These are phyloP conservation scores for Drosophila oshimai DNA, from an alignment of 1,140 invertebrate genomes.

Conservation along the genomic window DNA sequence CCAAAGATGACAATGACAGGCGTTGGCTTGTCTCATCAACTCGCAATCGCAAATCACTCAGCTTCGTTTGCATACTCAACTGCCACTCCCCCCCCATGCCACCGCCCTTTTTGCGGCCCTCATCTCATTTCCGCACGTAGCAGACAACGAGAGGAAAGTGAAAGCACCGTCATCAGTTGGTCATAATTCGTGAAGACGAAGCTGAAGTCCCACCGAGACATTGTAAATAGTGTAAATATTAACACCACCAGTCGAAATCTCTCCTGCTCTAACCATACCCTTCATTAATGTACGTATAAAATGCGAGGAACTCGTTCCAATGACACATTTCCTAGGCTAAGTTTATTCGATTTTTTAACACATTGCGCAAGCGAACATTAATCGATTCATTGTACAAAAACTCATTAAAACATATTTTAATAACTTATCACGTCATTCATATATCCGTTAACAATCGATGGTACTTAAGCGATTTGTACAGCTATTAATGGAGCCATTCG, in stretches of 20 bases:
- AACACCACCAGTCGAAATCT: not conserved
- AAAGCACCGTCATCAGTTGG: slow-evolving; percentile 56
- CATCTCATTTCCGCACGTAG: slow-evolving; percentile 47
- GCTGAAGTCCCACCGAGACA: slow-evolving; percentile 6
- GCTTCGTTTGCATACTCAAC: slow-evolving; percentile 28
- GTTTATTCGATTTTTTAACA: slow-evolving; percentile 39
- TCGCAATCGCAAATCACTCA: slow-evolving; percentile 31
- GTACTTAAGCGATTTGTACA: slow-evolving; percentile 14
- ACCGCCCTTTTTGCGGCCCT: slow-evolving; percentile 5
- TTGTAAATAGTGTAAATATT: slow-evolving; percentile 65
- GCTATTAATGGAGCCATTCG: slow-evolving; percentile 46
- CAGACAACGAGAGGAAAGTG: slow-evolving; percentile 51
- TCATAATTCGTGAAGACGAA: slow-evolving; percentile 41
- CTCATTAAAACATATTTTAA: slow-evolving; percentile 4
- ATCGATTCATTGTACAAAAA: slow-evolving; percentile 37
- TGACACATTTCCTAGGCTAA: slow-evolving; percentile 32
- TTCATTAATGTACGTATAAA: not conserved
- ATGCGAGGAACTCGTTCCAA: slow-evolving; percentile 3
- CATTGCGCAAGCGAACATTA: slow-evolving; percentile 29
- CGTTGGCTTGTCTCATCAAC: slow-evolving; percentile 30
- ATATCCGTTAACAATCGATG: slow-evolving; percentile 12
- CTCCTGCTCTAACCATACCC: not conserved
- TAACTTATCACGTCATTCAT: slow-evolving; percentile 29
- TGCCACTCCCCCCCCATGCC: not conserved
- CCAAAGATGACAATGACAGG: slow-evolving; percentile 24